Evolutionary conservation across 2,888 invertebrate species (phyloP).

Genomic region (Phortica magna): DNA sequence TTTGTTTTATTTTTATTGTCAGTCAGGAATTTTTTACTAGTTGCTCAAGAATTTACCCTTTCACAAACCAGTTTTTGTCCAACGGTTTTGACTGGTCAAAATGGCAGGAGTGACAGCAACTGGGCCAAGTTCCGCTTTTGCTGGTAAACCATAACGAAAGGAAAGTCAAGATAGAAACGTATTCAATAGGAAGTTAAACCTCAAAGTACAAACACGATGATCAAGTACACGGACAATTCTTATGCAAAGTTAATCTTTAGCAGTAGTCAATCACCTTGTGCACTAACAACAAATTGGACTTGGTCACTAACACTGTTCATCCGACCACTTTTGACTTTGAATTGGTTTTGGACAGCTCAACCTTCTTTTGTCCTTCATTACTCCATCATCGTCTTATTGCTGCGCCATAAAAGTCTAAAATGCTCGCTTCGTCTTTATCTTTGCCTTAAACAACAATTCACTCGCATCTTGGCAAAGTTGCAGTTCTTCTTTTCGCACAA

Average conservation of each 20-base stretch:
- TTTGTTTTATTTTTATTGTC: neutral
- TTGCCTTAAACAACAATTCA: neutral
- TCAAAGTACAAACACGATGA: neutral
- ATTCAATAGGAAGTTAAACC: constrained; percentile 4
- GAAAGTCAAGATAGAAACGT: neutral
- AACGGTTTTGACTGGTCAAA: constrained; percentile 9
- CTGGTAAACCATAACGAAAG: neutral
- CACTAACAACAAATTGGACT: neutral
- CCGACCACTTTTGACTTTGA: neutral
- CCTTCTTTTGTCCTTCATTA: neutral
- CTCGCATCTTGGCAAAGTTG: neutral
- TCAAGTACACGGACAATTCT: neutral
- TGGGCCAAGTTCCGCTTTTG: constrained; percentile 7
- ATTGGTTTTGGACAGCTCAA: neutral
- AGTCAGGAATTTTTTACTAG: neutral
- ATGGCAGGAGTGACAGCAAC: neutral
- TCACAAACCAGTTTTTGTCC: constrained; percentile 14
- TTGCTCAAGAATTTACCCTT: constrained; percentile 2
- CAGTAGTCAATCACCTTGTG: neutral
- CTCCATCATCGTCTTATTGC: neutral
- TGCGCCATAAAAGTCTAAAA: neutral
- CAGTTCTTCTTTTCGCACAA: neutral
- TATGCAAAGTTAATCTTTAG: too few species aligned
- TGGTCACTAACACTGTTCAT: neutral
- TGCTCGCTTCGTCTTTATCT: neutral